These are phyloP conservation scores for Sabatieria punctata DNA, from an alignment of 2,888 invertebrate genomes.

Conservation along the genomic window DNA sequence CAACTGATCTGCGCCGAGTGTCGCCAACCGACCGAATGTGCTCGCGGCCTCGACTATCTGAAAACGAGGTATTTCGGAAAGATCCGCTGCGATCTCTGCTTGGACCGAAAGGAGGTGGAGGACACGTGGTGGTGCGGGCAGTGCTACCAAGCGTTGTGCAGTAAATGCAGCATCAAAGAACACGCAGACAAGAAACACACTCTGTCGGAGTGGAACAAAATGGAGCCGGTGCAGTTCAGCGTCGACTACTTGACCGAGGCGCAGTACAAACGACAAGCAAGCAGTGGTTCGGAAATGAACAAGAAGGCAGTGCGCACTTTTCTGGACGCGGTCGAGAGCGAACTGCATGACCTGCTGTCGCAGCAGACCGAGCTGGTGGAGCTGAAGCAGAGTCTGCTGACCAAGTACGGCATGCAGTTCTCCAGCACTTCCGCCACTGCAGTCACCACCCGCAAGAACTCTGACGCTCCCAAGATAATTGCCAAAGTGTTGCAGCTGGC, in stretches of 20 bases:
- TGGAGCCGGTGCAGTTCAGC: slow-evolving; percentile 10
- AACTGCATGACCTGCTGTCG: slow-evolving; percentile 1
- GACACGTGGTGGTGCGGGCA: slow-evolving; percentile 11
- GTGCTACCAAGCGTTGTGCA: slow-evolving; percentile 8
- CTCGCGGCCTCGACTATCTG: slow-evolving; percentile 6
- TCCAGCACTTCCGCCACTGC: neutral
- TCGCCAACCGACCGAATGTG: slow-evolving; percentile 5
- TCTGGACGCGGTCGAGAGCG: slow-evolving; percentile 4
- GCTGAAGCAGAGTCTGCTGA: slow-evolving; percentile 5
- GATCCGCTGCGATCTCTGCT: slow-evolving; percentile 11
- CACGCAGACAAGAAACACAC: slow-evolving; percentile 6
- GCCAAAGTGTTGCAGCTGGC: slow-evolving; percentile 11
- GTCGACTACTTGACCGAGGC: slow-evolving; percentile 9
- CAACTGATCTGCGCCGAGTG: slow-evolving; percentile 10
- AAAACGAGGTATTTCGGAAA: slow-evolving; percentile 10
- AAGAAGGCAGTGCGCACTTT: neutral
- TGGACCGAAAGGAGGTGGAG: slow-evolving; percentile 9
- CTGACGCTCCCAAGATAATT: slow-evolving; percentile 4
- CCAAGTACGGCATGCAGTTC: slow-evolving; percentile 8
- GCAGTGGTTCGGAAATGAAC: slow-evolving; percentile 4
- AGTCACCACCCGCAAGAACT: too few species aligned
- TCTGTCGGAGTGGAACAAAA: slow-evolving; percentile 11
- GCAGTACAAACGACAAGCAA: slow-evolving; percentile 5
- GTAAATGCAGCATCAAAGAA: slow-evolving; percentile 10
- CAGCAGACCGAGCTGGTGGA: slow-evolving; percentile 8